phyloP scores from a whole-genome alignment of 2,888 invertebrate genomes.

The Chrysina gloriosa region DNA sequence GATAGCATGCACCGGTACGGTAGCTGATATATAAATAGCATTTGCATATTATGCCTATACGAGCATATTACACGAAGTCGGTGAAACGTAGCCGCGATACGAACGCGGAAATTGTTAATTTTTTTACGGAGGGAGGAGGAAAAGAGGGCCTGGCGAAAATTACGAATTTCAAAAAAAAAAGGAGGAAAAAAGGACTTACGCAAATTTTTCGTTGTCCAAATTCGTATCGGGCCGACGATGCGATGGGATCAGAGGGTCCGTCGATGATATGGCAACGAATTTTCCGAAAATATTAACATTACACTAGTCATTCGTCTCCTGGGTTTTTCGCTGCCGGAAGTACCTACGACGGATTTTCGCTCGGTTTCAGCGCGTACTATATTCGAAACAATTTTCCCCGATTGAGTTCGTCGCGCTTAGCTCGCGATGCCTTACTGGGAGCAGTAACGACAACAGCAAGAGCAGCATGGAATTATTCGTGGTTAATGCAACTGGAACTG shows the following conservation, averaged over 20 bases:
- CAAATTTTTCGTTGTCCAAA: not conserved
- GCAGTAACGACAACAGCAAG: not conserved
- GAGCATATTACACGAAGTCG: too few species aligned
- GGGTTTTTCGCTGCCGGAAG: not conserved
- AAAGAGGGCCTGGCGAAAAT: too few species aligned
- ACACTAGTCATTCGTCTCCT: not conserved
- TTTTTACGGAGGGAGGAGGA: too few species aligned
- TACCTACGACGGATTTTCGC: not conserved
- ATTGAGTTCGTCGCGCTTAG: not conserved
- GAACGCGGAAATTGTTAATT: not conserved
- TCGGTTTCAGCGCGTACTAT: not conserved
- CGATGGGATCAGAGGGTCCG: not conserved
- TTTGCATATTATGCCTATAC: constrained; percentile 20
- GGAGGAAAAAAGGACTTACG: constrained; percentile 6
- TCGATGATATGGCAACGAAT: constrained; percentile 16
- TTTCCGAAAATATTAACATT: constrained; percentile 14
- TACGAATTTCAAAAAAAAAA: too few species aligned
- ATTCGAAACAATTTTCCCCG: not conserved
- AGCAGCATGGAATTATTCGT: constrained; percentile 22
- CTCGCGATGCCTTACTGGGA: not conserved
- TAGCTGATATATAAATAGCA: constrained; percentile 22
- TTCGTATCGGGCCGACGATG: not conserved
- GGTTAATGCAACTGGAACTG: constrained; percentile 8
- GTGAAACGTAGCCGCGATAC: too few species aligned
- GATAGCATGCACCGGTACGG: constrained; percentile 21